Evolutionary conservation across 2,797 vertebrate genomes (phyloP).

Genomic region (Odontamblyopus lacepedii): DNA sequence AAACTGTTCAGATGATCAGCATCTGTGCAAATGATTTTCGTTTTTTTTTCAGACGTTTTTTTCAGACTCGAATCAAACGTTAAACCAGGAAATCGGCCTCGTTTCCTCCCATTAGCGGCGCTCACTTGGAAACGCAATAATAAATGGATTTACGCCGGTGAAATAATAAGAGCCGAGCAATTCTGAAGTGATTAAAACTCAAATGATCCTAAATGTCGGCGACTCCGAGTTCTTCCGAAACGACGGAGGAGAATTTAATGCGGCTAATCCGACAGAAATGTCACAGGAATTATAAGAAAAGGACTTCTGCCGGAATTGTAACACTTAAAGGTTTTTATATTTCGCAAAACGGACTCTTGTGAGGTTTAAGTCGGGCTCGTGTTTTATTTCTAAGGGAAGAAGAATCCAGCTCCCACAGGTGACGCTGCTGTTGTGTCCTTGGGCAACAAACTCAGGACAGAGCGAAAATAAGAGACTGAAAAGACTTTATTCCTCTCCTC

Average conservation of each 20-base stretch:
- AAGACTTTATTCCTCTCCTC: too few relatives aligned
- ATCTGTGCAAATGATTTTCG: too few relatives aligned
- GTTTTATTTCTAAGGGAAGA: too few relatives aligned
- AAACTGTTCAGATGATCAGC: not conserved
- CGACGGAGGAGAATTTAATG: not conserved
- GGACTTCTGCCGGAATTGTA: not conserved
- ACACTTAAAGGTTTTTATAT: not conserved
- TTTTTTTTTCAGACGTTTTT: too few relatives aligned
- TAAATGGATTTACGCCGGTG: not conserved
- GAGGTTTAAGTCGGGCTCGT: too few relatives aligned
- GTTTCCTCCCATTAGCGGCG: not conserved
- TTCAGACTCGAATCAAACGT: not conserved
- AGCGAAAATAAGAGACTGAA: too few relatives aligned
- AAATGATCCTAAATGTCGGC: not conserved
- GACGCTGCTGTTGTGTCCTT: too few relatives aligned
- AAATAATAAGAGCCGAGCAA: not conserved
- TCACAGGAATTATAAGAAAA: not conserved
- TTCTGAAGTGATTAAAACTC: not conserved
- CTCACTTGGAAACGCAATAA: slow-evolving; percentile 5
- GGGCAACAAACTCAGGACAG: too few relatives aligned
- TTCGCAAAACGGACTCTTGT: not conserved
- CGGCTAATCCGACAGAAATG: slow-evolving; percentile 3
- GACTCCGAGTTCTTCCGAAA: not conserved
- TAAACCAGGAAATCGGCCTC: not conserved
- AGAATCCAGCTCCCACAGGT: too few relatives aligned